Conservation (phyloP, 2,113 vertebrate species). For the Oxyura jamaicensis region DNA sequence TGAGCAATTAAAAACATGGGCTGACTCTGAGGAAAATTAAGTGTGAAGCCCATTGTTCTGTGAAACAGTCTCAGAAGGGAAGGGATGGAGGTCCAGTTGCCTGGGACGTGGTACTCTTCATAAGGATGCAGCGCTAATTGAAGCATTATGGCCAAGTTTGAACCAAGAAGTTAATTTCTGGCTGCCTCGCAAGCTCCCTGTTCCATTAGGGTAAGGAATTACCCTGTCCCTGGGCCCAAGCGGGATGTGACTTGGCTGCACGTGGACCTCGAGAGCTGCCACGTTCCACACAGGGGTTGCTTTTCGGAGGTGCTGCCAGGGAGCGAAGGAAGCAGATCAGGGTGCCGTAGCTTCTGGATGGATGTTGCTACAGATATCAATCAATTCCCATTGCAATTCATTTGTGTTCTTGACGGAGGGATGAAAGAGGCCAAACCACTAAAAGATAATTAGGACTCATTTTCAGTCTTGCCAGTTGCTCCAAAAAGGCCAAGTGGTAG, state of each 20-base stretch:
- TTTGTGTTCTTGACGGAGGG: neutral
- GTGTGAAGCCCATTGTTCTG: constrained; percentile 5
- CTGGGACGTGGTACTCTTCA: neutral
- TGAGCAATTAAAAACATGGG: neutral
- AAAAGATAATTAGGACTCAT: neutral
- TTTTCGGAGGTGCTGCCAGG: neutral
- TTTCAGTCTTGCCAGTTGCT: neutral
- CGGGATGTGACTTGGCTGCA: neutral
- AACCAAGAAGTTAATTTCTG: neutral
- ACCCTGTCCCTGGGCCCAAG: neutral
- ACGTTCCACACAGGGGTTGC: neutral
- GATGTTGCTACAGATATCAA: neutral
- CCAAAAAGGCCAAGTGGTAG: neutral
- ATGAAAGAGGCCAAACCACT: neutral
- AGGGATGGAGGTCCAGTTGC: neutral
- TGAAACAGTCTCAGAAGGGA: neutral
- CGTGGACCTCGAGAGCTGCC: neutral
- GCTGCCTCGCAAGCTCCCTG: neutral
- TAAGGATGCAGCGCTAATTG: neutral
- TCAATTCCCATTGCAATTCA: neutral
- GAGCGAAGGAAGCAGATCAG: neutral
- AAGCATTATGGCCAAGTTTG: neutral
- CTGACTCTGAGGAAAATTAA: neutral
- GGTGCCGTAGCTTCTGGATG: neutral
- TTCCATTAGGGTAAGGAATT: neutral